Conservation (phyloP, 2,113 vertebrate species). For the Carollia perspicillata region DNA sequence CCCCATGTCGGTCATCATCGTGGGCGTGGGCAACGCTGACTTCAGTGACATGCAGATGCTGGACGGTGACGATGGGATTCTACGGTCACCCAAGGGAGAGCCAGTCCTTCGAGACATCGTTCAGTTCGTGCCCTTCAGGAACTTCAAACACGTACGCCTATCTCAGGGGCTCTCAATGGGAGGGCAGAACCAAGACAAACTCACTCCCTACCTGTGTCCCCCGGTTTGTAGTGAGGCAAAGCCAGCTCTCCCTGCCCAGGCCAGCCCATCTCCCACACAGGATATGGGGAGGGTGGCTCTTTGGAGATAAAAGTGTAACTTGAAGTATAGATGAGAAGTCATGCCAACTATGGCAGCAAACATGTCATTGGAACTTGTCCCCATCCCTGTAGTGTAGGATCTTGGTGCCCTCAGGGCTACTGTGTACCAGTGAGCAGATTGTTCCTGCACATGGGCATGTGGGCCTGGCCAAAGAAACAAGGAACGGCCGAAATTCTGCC, state of each 20-base stretch:
- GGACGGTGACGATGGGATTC: slow-evolving; percentile 94
- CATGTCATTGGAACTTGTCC: neutral
- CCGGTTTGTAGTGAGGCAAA: neutral
- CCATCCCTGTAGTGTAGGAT: neutral
- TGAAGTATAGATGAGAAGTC: neutral
- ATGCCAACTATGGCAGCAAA: neutral
- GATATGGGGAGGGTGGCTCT: neutral
- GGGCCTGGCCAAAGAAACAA: neutral
- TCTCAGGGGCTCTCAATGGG: neutral
- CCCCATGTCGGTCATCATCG: slow-evolving; percentile 98
- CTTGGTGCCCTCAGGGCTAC: neutral
- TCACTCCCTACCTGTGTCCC: neutral
- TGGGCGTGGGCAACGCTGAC: slow-evolving; percentile 94
- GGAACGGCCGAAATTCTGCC: neutral
- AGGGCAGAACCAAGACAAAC: neutral
- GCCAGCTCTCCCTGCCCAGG: accelerated
- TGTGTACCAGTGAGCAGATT: neutral
- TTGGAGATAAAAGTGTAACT: neutral
- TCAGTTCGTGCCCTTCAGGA: slow-evolving; percentile 97
- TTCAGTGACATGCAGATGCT: slow-evolving; percentile 99
- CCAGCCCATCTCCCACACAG: neutral
- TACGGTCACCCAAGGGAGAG: slow-evolving; percentile 94
- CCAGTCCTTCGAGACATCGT: slow-evolving; percentile 96
- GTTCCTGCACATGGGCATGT: neutral
- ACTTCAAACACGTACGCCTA: slow-evolving; percentile 96